Conservation (phyloP, 2,113 vertebrate species). For the Arothron firmamentum region DNA sequence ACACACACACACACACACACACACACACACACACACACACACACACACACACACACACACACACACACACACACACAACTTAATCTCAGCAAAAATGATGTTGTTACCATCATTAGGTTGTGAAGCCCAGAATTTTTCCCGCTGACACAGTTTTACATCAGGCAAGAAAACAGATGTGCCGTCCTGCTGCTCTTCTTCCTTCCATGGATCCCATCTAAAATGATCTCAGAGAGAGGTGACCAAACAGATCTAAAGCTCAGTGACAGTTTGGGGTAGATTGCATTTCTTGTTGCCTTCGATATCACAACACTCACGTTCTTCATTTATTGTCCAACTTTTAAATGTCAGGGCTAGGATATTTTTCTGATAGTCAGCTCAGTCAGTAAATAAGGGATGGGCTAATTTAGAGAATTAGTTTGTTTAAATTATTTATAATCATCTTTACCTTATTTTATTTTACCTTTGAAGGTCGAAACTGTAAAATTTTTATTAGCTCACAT, state of each 20-base stretch:
- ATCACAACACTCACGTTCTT: neutral
- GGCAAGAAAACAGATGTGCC: neutral
- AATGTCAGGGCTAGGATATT: neutral
- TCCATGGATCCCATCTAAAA: constrained; percentile 6
- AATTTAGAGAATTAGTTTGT: constrained; percentile 29
- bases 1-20: too few relatives aligned
- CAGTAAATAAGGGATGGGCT: constrained; percentile 15
- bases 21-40: too few relatives aligned
- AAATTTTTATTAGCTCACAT: constrained; percentile 42
- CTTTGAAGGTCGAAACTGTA: constrained; percentile 8
- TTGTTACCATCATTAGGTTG: too few relatives aligned
- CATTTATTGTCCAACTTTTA: constrained; percentile 4
- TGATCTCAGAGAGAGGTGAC: constrained; percentile 23
- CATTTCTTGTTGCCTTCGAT: constrained; percentile 39
- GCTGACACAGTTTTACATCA: too few relatives aligned
- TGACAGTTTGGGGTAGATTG: constrained; percentile 64
- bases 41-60: constrained; percentile 5
- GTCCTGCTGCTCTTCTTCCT: constrained; percentile 15
- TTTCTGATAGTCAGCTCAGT: constrained; percentile 34
- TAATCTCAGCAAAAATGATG: neutral
- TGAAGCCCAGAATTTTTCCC: too few relatives aligned
- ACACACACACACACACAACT: too few relatives aligned
- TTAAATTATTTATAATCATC: constrained; percentile 30
- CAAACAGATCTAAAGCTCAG: constrained; percentile 32
- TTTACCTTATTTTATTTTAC: constrained; percentile 9